These are phyloP conservation scores for Peromyscus eremicus DNA, from an alignment of 2,797 vertebrate genomes.

Conservation along the genomic window DNA sequence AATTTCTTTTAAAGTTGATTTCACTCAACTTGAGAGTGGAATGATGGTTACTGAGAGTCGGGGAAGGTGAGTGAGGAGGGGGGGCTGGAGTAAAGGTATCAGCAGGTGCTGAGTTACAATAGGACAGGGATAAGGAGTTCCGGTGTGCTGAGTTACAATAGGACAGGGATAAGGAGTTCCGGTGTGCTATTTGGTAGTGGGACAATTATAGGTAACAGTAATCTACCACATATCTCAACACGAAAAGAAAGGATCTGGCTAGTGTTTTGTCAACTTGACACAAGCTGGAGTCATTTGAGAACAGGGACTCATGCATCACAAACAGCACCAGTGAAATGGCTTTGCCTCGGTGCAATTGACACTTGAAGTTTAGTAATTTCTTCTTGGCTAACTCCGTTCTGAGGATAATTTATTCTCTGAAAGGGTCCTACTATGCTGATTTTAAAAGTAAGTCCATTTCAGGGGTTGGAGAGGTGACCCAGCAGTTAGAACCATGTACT, in stretches of 20 bases:
- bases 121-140: neutral
- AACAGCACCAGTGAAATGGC: neutral
- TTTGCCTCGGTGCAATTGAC: neutral
- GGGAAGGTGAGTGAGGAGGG: neutral
- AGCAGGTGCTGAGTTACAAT: neutral
- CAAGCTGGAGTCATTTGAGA: too few species aligned
- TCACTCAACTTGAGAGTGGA: neutral
- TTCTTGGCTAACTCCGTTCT: neutral
- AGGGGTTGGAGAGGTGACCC: neutral
- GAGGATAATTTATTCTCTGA: neutral
- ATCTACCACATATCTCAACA: neutral
- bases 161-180: neutral
- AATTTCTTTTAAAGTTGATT: too few species aligned
- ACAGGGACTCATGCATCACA: neutral
- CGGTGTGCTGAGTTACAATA: neutral
- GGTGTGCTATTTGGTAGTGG: neutral
- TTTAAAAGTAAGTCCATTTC: conserved; percentile 2
- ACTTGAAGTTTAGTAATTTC: neutral
- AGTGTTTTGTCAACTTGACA: too few species aligned
- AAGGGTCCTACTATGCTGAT: neutral
- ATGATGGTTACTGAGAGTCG: neutral
- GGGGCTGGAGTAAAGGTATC: too few species aligned
- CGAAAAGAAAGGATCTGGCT: neutral
- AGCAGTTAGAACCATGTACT: neutral
- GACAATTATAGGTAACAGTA: neutral